Conservation (phyloP, 2,797 vertebrate genomes). For the Gallirallus australis region DNA sequence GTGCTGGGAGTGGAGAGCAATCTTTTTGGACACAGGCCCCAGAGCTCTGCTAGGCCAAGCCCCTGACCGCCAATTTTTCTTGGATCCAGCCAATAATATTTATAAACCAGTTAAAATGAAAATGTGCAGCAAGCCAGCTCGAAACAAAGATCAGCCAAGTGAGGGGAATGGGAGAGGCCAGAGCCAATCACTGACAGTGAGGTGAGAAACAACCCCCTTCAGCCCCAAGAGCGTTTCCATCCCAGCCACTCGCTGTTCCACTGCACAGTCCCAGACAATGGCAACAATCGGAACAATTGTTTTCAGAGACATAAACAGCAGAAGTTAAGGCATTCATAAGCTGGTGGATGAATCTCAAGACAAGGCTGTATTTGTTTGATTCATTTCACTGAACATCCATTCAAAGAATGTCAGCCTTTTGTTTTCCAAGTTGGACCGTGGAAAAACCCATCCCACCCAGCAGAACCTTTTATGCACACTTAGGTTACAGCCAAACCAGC, state of each 20-base stretch:
- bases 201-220: not conserved
- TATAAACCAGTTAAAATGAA: not conserved
- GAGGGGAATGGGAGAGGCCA: not conserved
- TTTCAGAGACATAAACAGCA: not conserved
- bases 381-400: constrained; percentile 1
- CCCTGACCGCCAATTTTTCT: not conserved
- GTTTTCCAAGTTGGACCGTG: not conserved
- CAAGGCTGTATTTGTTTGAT: constrained; percentile 50
- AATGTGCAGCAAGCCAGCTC: not conserved
- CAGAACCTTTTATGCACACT: not conserved
- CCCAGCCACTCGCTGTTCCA: not conserved
- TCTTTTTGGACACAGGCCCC: not conserved
- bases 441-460: not conserved
- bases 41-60: not conserved
- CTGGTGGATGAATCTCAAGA: not conserved
- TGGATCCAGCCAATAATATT: not conserved
- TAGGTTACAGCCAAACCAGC: not conserved
- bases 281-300: constrained; percentile 10
- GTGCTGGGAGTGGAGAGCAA: not conserved
- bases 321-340: constrained; percentile 30
- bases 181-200: not conserved
- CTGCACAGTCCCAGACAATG: not conserved
- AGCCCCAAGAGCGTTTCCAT: not conserved
- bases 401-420: constrained; percentile 28
- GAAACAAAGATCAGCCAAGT: not conserved